phyloP scores from a whole-genome alignment of 1,140 invertebrate genomes.

The Caenorhabditis inopinata region DNA sequence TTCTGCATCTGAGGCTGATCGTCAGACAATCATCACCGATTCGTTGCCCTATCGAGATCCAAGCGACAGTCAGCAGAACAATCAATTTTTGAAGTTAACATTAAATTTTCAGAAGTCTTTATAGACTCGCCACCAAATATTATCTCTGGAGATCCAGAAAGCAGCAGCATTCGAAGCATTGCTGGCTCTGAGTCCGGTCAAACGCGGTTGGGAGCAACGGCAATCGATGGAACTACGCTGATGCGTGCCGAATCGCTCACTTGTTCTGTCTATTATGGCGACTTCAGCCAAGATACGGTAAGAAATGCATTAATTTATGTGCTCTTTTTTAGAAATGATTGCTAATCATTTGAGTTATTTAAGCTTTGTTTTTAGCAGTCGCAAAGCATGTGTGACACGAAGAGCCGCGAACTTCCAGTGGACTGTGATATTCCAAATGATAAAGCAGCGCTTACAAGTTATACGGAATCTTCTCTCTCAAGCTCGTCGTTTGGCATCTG shows the following conservation, averaged over 20 bases:
- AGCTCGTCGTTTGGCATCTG: background rate
- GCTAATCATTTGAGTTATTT: too few species aligned
- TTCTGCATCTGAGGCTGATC: background rate
- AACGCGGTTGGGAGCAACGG: background rate
- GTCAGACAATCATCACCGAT: slow-evolving; percentile 21
- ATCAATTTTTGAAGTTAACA: too few species aligned
- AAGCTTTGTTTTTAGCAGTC: background rate
- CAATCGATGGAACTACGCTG: background rate
- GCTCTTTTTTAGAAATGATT: background rate
- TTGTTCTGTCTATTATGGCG: background rate
- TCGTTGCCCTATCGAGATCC: slow-evolving; percentile 10
- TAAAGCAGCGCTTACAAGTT: background rate
- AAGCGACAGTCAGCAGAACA: background rate
- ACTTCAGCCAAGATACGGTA: background rate
- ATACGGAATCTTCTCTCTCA: background rate
- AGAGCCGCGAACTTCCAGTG: slow-evolving; percentile 4
- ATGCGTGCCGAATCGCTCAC: background rate
- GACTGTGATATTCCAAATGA: background rate
- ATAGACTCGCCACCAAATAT: background rate
- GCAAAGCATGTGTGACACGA: background rate
- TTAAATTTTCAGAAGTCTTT: background rate
- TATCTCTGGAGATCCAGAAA: background rate
- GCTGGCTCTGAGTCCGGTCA: background rate
- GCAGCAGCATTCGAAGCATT: background rate
- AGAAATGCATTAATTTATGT: too few species aligned